phyloP scores from a whole-genome alignment of 30 jellyfish, hydroid and myxozoan genomes.

The Rhopilema esculentum region DNA sequence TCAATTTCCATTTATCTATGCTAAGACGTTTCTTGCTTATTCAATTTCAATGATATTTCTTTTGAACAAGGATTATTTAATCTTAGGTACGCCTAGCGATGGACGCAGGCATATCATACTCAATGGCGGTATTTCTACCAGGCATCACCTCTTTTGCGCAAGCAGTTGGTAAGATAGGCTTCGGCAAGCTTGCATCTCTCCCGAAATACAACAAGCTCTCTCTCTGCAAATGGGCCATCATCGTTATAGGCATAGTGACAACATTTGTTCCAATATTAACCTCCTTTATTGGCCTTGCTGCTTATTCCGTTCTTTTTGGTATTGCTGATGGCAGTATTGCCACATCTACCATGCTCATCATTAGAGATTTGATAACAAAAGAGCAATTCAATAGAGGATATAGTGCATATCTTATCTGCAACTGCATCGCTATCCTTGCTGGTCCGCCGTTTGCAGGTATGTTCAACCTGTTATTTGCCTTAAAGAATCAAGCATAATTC shows the following conservation, averaged over 20 bases:
- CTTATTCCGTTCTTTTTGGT: not conserved
- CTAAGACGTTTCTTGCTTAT: no score
- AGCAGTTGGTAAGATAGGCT: not conserved
- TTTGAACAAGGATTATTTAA: no score
- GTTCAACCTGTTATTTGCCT: not conserved
- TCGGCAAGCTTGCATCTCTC: not conserved
- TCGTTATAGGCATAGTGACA: not conserved
- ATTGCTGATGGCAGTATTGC: not conserved
- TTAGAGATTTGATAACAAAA: not conserved
- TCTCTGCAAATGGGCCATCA: not conserved
- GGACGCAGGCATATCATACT: not conserved
- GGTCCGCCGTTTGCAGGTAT: not conserved
- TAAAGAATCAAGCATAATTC: not conserved
- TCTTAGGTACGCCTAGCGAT: not conserved
- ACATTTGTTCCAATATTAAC: not conserved
- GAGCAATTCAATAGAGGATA: not conserved
- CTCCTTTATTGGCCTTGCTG: not conserved
- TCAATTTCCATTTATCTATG: no score
- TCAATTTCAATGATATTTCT: no score
- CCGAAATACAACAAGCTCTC: not conserved
- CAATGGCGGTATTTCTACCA: not conserved
- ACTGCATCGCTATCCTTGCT: not conserved
- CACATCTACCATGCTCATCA: not conserved
- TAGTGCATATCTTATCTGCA: not conserved
- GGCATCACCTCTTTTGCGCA: not conserved